These are phyloP conservation scores for Lepidonotus clava DNA, from an alignment of 2,888 invertebrate genomes.

Conservation along the genomic window DNA sequence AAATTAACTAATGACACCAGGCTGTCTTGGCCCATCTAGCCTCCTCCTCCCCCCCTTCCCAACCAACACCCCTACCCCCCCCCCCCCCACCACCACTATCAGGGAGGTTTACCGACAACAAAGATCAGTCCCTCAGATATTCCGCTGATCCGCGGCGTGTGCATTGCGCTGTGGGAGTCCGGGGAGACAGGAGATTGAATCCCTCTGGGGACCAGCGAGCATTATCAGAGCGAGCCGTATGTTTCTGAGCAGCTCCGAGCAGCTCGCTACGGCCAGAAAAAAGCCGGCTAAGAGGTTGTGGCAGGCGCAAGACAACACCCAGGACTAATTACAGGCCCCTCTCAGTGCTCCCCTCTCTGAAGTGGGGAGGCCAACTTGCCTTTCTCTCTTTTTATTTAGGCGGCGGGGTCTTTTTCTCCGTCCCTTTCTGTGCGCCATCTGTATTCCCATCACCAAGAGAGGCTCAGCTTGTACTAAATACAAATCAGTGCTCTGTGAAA, in stretches of 20 bases:
- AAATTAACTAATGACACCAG: slow-evolving; percentile 23
- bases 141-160: not conserved
- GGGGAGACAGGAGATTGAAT: too few species aligned
- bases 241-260: not conserved
- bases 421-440: not conserved
- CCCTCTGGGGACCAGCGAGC: not conserved
- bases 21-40: not conserved
- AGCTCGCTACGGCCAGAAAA: not conserved
- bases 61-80: not conserved
- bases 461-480: not conserved
- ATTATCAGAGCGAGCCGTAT: not conserved
- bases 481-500: not conserved
- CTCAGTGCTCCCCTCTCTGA: not conserved
- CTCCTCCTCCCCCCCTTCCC: too few species aligned
- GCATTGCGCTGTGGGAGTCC: too few species aligned
- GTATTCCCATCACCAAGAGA: not conserved
- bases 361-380: not conserved
- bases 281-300: not conserved
- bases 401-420: not conserved
- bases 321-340: not conserved
- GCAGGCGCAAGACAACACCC: slow-evolving; percentile 8
- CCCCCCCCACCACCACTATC: not conserved
- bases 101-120: slow-evolving; percentile 13
- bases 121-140: slow-evolving; percentile 25
- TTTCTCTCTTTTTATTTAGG: not conserved